Evolutionary conservation across 30 jellyfish, hydroid and myxozoan genomes (phyloP).

Genomic region (Chrysaora quinquecirrha): DNA sequence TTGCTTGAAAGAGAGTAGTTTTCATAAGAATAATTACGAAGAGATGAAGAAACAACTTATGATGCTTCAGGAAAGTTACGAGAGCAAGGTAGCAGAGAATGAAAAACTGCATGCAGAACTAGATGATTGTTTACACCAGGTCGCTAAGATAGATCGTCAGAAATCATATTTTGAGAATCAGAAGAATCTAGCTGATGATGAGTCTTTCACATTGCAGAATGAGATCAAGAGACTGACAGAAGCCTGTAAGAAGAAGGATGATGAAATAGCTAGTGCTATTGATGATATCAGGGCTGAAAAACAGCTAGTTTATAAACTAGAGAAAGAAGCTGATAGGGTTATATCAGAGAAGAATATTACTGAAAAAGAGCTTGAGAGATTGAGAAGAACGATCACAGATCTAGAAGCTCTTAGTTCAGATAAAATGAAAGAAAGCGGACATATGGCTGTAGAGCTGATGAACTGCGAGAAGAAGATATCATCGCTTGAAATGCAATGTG

Average conservation of each 20-base stretch:
- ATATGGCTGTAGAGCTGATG: conserved; percentile 58
- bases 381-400: conserved; percentile 29
- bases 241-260: conserved; percentile 11
- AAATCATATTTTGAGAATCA: conserved; percentile 12
- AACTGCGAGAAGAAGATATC: conserved; percentile 32
- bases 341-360: conserved; percentile 8
- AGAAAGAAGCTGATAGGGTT: conserved; percentile 28
- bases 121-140: background rate
- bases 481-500: conserved; percentile 26
- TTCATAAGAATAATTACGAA: conserved; percentile 17
- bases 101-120: conserved; percentile 35
- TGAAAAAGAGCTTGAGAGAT: conserved; percentile 28
- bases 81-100: conserved; percentile 9
- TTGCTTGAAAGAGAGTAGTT: conserved; percentile 11
- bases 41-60: conserved; percentile 26
- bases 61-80: conserved; percentile 18
- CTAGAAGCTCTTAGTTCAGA: conserved; percentile 63
- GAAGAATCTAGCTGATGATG: conserved; percentile 20
- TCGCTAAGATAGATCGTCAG: conserved; percentile 14
- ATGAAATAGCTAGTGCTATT: conserved; percentile 6
- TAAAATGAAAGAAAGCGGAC: conserved; percentile 71
- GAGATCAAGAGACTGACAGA: background rate
- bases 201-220: background rate
- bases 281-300: conserved; percentile 27
- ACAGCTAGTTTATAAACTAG: background rate